Conservation (phyloP, 2,797 vertebrate genomes). For the Platalea minor region DNA sequence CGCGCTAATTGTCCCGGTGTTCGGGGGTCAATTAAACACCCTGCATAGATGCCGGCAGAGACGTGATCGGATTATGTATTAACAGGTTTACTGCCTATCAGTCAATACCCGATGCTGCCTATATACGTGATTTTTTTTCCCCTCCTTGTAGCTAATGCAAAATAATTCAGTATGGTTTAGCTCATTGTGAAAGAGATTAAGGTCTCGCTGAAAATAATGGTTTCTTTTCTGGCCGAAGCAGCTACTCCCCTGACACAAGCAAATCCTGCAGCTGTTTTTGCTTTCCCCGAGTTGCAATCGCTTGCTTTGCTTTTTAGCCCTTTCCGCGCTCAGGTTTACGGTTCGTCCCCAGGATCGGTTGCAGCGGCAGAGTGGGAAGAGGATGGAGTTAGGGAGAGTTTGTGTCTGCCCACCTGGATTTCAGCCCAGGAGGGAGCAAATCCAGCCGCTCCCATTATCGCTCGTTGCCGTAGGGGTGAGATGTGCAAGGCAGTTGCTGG, state of each 20-base stretch:
- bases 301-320: background rate
- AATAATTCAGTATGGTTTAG: background rate
- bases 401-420: background rate
- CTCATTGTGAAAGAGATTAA: background rate
- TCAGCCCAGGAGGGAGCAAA: background rate
- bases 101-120: background rate
- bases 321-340: fast-evolving
- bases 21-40: background rate
- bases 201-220: background rate
- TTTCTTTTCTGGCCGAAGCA: background rate
- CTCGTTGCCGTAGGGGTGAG: background rate
- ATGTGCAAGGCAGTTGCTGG: background rate
- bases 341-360: fast-evolving
- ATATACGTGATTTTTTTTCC: background rate
- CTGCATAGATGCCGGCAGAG: fast-evolving
- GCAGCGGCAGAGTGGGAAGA: background rate
- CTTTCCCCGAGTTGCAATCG: background rate
- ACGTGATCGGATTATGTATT: fast-evolving
- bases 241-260: background rate
- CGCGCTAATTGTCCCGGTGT: fast-evolving
- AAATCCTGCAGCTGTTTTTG: background rate
- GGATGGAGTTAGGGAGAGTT: background rate
- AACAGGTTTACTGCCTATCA: background rate
- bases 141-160: background rate
- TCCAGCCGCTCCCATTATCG: fast-evolving